Conservation (phyloP, 2,113 vertebrate genomes). For the Prietella phreatophila region DNA sequence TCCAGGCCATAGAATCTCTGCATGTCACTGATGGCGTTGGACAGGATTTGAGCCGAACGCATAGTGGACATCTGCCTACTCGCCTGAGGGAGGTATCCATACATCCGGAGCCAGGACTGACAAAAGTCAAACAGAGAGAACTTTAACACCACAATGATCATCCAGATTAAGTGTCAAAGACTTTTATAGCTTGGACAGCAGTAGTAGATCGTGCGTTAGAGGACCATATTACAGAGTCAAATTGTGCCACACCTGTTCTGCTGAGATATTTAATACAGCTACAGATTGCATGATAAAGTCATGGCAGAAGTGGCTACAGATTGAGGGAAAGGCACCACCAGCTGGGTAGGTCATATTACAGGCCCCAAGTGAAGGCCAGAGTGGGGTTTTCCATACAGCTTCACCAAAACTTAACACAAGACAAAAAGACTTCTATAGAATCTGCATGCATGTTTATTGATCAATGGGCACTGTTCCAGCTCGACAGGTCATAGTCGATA, state of each 20-base stretch:
- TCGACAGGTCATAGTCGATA: background rate
- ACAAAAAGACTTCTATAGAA: background rate
- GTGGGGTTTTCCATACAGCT: background rate
- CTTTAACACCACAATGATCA: slow-evolving; percentile 4
- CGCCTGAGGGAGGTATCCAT: slow-evolving; percentile 90
- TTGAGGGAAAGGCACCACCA: slow-evolving; percentile 40
- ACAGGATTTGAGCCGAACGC: slow-evolving; percentile 88
- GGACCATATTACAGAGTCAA: slow-evolving; percentile 61
- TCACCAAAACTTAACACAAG: background rate
- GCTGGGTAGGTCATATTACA: slow-evolving; percentile 27
- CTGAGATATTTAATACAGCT: slow-evolving; percentile 62
- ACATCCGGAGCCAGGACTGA: slow-evolving; percentile 92
- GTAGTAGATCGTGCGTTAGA: slow-evolving; percentile 54
- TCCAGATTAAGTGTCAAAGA: slow-evolving; percentile 9
- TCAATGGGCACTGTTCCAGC: background rate
- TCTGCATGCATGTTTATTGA: background rate
- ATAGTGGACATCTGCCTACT: slow-evolving; percentile 93
- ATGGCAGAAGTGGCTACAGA: slow-evolving; percentile 41
- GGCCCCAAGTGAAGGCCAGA: background rate
- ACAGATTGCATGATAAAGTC: slow-evolving; percentile 44
- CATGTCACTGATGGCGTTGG: slow-evolving; percentile 84
- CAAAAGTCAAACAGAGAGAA: background rate
- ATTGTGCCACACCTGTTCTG: slow-evolving; percentile 68
- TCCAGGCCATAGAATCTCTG: slow-evolving; percentile 91
- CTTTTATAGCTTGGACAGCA: slow-evolving; percentile 19